Evolutionary conservation across 2,113 vertebrate genomes (phyloP), one percentile per base, ranked within the genome.

Genomic region (Apus apus): DNA sequence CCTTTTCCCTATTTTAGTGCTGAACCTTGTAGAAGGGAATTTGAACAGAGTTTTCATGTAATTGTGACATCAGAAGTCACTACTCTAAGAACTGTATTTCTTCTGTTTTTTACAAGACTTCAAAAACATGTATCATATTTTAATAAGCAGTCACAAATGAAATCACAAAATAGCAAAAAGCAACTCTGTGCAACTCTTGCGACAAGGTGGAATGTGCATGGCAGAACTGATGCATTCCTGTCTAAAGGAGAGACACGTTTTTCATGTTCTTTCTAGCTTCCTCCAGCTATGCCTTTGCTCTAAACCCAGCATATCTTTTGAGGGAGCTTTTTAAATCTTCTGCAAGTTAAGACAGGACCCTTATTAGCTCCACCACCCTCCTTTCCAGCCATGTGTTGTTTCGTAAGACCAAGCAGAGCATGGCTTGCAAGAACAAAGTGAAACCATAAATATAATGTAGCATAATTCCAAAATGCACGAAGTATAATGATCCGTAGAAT

Each of bases 361-460:
- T 23, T 67, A 16, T 5, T 23, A 87, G 34, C 82, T 83, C 40
- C 43, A 38, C 58, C 36, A 53, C 25, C 26, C 78, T 75, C n/a
- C 65, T 34, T 93, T 79, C 87, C 75, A 68, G 71, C 66, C 70
- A 40, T 40, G 78, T 76, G 78, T 4, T 71, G 61, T 61, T 93
- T 48, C 85, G 8, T 22, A 57, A 85, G 40, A 57, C n/a, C 54
- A 54, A 50, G 77, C 25, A 91, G 66, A 95, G 89, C 2, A 46
- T n/a, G 56, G 58, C 65, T 93, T 89, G 78, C 77, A 83, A 91
- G 91, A 95, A 94, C 78, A 87, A 87, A 96, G 91, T 38, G 81
- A 96, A 94, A 89, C 78, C 62, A 38, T 76, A 90, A 90, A 83
- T 80, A 85, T 54, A 80, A 96, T 32, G 58, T 70, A 90, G 68